A percentile compares a stretch with the other conserved stretches of the same genome.
Evolutionary conservation across 2,888 invertebrate species (phyloP).

Genomic region (Protonemura montana): DNA sequence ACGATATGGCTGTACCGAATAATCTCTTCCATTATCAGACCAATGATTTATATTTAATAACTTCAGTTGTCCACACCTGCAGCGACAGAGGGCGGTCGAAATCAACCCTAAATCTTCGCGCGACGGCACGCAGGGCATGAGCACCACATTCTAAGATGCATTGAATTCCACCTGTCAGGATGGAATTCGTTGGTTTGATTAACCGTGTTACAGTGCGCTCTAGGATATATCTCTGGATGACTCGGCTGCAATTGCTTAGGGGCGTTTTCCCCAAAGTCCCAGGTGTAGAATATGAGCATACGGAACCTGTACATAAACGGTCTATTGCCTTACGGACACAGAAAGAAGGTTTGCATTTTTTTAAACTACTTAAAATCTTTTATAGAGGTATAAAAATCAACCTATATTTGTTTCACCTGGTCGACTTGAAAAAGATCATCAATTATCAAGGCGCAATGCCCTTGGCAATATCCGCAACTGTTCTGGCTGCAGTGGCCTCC

Average conservation of each 20-base stretch:
- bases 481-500: not conserved
- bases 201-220: slow-evolving; percentile 28
- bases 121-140: slow-evolving; percentile 8
- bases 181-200: slow-evolving; percentile 35
- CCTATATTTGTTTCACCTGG: slow-evolving; percentile 33
- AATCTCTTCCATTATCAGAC: slow-evolving; percentile 30
- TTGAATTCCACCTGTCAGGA: slow-evolving; percentile 28
- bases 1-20: slow-evolving; percentile 30
- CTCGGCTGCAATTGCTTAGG: slow-evolving; percentile 33
- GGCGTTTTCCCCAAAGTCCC: slow-evolving; percentile 14
- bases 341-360: not conserved
- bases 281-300: slow-evolving; percentile 22
- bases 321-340: not conserved
- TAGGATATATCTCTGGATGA: slow-evolving; percentile 19
- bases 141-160: not conserved
- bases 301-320: not conserved
- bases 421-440: not conserved
- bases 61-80: slow-evolving; percentile 31
- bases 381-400: slow-evolving; percentile 9
- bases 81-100: slow-evolving; percentile 23
- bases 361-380: slow-evolving; percentile 7
- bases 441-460: not conserved
- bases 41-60: slow-evolving; percentile 28
- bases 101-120: slow-evolving; percentile 30
- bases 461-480: not conserved